Conservation (phyloP, 2,113 vertebrate genomes). For the Illadopsis cleaveri region DNA sequence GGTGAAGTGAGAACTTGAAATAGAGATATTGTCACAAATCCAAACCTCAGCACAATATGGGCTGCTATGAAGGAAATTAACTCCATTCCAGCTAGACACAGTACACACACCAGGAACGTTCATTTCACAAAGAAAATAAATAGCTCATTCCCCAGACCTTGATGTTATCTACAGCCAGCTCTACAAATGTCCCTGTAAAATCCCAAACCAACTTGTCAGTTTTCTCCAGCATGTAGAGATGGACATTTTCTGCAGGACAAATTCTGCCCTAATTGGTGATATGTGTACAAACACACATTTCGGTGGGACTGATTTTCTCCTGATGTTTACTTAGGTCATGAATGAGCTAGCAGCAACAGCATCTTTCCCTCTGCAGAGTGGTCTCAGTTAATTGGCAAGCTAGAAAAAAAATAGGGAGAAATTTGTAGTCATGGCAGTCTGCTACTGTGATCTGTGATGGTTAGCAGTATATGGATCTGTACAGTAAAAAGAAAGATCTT, state of each 20-base stretch:
- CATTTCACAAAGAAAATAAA: neutral
- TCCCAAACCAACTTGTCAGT: neutral
- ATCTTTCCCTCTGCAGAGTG: neutral
- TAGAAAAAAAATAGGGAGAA: neutral
- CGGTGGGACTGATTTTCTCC: neutral
- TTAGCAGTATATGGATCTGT: neutral
- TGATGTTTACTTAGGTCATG: neutral
- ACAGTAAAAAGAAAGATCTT: neutral
- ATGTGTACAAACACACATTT: neutral
- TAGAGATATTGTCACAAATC: neutral
- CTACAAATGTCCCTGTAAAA: neutral
- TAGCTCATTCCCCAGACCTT: neutral
- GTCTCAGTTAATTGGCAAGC: neutral
- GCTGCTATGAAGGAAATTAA: neutral
- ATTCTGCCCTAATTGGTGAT: neutral
- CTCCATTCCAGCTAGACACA: neutral
- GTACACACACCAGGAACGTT: neutral
- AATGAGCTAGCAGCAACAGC: neutral
- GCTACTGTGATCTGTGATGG: neutral
- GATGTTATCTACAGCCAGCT: neutral
- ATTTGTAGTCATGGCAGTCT: neutral
- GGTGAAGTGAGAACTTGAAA: neutral
- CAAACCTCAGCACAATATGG: neutral
- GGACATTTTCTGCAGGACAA: neutral
- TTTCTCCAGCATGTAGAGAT: fast-evolving